phyloP scores from a whole-genome alignment of 2,797 vertebrate genomes.

The Epinephelus malabaricus region DNA sequence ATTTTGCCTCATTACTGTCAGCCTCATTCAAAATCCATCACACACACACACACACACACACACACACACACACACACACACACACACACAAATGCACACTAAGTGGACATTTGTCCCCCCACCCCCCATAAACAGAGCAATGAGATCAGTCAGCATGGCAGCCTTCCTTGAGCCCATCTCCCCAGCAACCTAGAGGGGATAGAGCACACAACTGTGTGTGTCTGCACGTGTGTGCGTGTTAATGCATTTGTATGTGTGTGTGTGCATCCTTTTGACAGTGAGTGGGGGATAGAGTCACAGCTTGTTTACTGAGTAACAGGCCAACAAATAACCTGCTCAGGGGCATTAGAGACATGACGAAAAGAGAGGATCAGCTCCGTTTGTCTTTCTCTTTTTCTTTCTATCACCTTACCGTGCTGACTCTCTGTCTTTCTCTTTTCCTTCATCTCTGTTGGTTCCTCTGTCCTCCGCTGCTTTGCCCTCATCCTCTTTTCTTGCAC shows the following conservation, averaged over 20 bases:
- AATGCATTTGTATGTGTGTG: slow-evolving; percentile 29
- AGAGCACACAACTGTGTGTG: slow-evolving; percentile 17
- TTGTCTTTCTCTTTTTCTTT: slow-evolving; percentile 24
- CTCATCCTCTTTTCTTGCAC: background rate
- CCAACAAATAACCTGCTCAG: slow-evolving; percentile 80
- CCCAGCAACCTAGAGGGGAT: slow-evolving; percentile 30
- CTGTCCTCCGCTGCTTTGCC: background rate
- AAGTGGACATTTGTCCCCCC: slow-evolving; percentile 42
- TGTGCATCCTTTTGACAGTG: slow-evolving; percentile 61
- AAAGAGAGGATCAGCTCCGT: slow-evolving; percentile 47
- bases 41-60: slow-evolving; percentile 24
- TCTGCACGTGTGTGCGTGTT: slow-evolving; percentile 33
- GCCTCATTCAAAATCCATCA: slow-evolving; percentile 20
- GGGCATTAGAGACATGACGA: slow-evolving; percentile 55
- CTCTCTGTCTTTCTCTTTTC: background rate
- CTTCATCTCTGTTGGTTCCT: background rate
- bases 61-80: slow-evolving; percentile 28
- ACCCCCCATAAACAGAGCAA: slow-evolving; percentile 38
- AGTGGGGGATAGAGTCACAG: slow-evolving; percentile 61
- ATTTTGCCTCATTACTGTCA: slow-evolving; percentile 55
- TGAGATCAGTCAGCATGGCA: slow-evolving; percentile 55
- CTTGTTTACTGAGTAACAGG: slow-evolving; percentile 76
- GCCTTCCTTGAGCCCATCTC: slow-evolving; percentile 50
- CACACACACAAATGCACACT: slow-evolving; percentile 27
- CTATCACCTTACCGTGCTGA: slow-evolving; percentile 4